Conservation (phyloP, 2,888 invertebrate species). For the Pandemis corylana region DNA sequence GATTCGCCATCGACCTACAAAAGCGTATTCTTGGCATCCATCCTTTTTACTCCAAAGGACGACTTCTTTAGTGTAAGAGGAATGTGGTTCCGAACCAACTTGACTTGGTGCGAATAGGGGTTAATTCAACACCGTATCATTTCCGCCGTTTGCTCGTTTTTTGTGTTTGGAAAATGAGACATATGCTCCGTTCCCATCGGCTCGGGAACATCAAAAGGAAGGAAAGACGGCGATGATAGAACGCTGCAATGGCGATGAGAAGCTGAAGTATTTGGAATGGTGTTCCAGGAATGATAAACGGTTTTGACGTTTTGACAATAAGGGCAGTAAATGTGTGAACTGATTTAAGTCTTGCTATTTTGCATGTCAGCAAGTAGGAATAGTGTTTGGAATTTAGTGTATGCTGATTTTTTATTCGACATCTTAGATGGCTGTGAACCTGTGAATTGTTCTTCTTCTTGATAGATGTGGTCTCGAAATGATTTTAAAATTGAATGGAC, state of each 20-base stretch:
- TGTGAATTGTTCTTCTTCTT: too few species aligned
- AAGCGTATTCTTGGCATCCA: not conserved
- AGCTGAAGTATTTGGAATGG: not conserved
- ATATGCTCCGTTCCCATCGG: constrained; percentile 7
- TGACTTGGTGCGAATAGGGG: constrained; percentile 11
- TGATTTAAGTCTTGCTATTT: too few species aligned
- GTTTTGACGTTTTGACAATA: constrained; percentile 1
- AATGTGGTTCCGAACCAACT: not conserved
- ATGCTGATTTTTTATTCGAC: too few species aligned
- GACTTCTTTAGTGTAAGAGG: not conserved
- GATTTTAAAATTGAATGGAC: too few species aligned
- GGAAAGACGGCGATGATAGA: not conserved
- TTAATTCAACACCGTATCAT: constrained; percentile 38
- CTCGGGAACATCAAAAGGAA: not conserved
- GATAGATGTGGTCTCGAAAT: too few species aligned
- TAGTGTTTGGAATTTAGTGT: too few species aligned
- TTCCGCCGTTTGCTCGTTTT: constrained; percentile 31
- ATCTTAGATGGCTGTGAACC: too few species aligned
- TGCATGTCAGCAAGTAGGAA: too few species aligned
- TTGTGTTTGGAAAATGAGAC: constrained; percentile 18
- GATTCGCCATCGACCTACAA: constrained; percentile 13
- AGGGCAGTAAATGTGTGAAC: too few species aligned
- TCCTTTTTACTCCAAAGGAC: not conserved
- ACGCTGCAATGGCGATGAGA: not conserved
- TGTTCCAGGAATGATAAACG: not conserved